A percentile compares a stretch with the other conserved stretches of the same genome.
phyloP scores from a whole-genome alignment of 2,888 invertebrate species.

The Cacoxenus indagator region DNA sequence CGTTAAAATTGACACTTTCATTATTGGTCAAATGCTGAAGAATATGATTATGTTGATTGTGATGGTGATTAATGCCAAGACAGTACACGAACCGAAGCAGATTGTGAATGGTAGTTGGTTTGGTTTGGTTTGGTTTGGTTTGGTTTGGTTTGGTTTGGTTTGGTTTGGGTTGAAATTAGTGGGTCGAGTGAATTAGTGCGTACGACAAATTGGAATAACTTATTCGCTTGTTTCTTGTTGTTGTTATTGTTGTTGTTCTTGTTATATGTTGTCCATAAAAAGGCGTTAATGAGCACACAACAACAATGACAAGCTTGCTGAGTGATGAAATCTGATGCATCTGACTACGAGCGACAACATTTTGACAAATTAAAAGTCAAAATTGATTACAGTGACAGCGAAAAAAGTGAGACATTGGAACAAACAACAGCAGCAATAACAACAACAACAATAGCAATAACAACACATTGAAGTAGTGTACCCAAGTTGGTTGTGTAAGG shows the following conservation, averaged over 20 bases:
- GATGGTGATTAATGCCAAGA: too few relatives aligned
- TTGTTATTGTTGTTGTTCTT: slow-evolving; percentile 17
- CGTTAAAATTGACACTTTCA: slow-evolving; percentile 65
- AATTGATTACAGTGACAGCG: slow-evolving; percentile 16
- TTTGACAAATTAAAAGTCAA: slow-evolving; percentile 64
- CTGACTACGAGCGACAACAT: slow-evolving; percentile 49
- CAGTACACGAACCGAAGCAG: not conserved
- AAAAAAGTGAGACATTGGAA: not conserved
- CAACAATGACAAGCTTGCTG: slow-evolving; percentile 24
- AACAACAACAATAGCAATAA: too few relatives aligned
- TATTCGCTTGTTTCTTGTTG: too few relatives aligned
- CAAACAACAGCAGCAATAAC: too few relatives aligned
- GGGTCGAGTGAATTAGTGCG: not conserved
- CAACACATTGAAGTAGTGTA: too few relatives aligned
- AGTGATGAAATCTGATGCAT: slow-evolving; percentile 55
- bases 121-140: not conserved
- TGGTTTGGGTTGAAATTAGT: not conserved
- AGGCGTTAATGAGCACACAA: slow-evolving; percentile 56
- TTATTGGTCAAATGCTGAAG: slow-evolving; percentile 55
- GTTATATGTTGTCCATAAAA: slow-evolving; percentile 22
- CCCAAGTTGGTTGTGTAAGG: not conserved
- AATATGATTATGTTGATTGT: too few relatives aligned
- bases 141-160: not conserved
- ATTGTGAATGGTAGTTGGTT: not conserved
- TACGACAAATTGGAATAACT: slow-evolving; percentile 46